These are phyloP conservation scores for Coregonus ussuriensis DNA, from an alignment of 2,797 vertebrate genomes.

Conservation along the genomic window DNA sequence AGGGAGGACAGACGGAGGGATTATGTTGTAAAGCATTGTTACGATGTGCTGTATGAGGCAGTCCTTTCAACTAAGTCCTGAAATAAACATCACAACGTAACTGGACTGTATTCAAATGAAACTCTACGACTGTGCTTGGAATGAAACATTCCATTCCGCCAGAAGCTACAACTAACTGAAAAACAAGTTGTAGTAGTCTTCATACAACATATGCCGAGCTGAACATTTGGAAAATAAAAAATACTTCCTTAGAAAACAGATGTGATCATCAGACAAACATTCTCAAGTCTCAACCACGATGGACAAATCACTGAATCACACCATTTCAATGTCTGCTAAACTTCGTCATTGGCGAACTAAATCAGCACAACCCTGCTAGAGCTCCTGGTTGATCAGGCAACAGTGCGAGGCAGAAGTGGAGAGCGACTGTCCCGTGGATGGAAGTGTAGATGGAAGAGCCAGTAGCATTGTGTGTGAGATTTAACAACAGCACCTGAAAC, in stretches of 20 bases:
- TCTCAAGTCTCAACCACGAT: slow-evolving; percentile 44
- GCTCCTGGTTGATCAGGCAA: background rate
- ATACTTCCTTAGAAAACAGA: slow-evolving; percentile 78
- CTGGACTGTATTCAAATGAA: too few species aligned
- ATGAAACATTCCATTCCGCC: too few species aligned
- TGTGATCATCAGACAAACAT: slow-evolving; percentile 47
- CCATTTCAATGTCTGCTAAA: slow-evolving; percentile 38
- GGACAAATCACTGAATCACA: slow-evolving; percentile 40
- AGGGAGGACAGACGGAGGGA: too few species aligned
- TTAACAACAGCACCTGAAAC: slow-evolving; percentile 37
- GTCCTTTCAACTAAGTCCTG: too few species aligned
- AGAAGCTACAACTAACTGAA: too few species aligned
- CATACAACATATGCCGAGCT: too few species aligned
- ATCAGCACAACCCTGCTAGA: background rate
- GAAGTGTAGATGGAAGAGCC: background rate
- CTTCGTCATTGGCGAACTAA: slow-evolving; percentile 31
- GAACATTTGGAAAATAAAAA: slow-evolving; percentile 32
- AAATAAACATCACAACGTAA: too few species aligned
- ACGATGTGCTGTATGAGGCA: too few species aligned
- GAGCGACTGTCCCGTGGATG: background rate
- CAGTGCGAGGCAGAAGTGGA: slow-evolving; percentile 10
- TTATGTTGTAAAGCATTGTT: too few species aligned
- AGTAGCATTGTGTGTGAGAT: slow-evolving; percentile 22
- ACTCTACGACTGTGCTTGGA: too few species aligned
- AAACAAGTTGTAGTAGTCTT: too few species aligned